Evolutionary conservation across 2,113 vertebrate species (phyloP).

Genomic region (Zapus hudsonius): DNA sequence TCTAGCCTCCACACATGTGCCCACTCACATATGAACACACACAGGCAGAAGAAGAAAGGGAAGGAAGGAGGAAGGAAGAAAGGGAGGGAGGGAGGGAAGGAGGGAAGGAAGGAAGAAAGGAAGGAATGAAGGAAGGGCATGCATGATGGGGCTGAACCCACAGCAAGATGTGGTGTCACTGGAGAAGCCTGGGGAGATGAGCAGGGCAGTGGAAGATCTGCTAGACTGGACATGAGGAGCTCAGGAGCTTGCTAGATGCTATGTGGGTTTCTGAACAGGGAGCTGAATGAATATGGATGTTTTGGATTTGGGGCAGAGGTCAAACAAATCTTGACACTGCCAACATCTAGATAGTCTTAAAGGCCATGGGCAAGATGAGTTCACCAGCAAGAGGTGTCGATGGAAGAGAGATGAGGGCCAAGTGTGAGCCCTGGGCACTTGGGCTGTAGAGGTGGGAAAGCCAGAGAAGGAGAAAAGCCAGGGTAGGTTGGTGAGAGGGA

Average conservation of each 20-base stretch:
- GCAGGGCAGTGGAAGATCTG: too few species aligned
- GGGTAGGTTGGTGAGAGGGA: not conserved
- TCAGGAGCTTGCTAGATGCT: not conserved
- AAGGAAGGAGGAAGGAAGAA: not conserved
- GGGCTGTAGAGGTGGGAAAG: not conserved
- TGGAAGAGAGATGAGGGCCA: not conserved
- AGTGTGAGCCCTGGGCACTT: not conserved
- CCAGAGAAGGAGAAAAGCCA: not conserved
- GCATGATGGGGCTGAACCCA: not conserved
- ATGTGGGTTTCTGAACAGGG: not conserved
- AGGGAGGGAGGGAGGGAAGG: not conserved
- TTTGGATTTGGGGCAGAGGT: not conserved
- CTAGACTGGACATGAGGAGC: not conserved
- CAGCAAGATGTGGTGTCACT: not conserved
- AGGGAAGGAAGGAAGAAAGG: too few species aligned
- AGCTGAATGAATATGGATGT: not conserved
- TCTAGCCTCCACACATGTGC: not conserved
- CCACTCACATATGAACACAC: not conserved
- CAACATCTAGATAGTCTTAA: not conserved
- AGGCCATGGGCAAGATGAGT: not conserved
- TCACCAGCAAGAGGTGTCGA: not conserved
- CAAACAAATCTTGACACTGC: not conserved
- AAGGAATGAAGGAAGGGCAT: not conserved
- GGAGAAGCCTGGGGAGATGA: not conserved
- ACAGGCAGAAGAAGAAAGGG: too few species aligned